Evolutionary conservation across 2,888 invertebrate genomes (phyloP).

Genomic region (Aleiodes alternator): DNA sequence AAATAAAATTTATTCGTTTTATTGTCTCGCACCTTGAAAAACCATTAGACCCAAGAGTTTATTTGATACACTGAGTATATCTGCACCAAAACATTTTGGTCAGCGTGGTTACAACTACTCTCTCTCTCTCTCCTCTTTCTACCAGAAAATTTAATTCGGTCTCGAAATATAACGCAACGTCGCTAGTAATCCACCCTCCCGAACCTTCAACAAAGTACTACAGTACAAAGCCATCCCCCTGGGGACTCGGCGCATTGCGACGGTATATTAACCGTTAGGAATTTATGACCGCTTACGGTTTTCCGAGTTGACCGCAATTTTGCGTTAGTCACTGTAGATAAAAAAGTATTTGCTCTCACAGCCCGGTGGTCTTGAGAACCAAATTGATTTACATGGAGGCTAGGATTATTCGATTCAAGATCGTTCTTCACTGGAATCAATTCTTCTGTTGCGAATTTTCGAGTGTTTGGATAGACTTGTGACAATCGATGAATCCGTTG

Average conservation of each 20-base stretch:
- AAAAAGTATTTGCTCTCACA: constrained; percentile 11
- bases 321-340: constrained; percentile 46
- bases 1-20: constrained; percentile 34
- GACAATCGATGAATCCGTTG: too few relatives aligned
- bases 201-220: constrained; percentile 38
- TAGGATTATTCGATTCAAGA: too few relatives aligned
- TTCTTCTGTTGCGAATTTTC: too few relatives aligned
- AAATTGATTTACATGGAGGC: too few relatives aligned
- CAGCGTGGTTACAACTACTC: constrained; percentile 49
- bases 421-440: too few relatives aligned
- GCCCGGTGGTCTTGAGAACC: neutral
- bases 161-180: constrained; percentile 57
- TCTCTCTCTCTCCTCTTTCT: constrained; percentile 37
- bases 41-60: constrained; percentile 31
- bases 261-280: constrained; percentile 67
- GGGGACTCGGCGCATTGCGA: constrained; percentile 47
- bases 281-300: constrained; percentile 66
- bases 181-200: constrained; percentile 48
- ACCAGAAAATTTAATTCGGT: constrained; percentile 61
- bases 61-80: constrained; percentile 35
- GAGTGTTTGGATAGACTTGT: too few relatives aligned
- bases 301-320: constrained; percentile 59
- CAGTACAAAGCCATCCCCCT: constrained; percentile 30
- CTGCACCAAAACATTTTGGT: constrained; percentile 51
- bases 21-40: constrained; percentile 15